Conservation (phyloP, 2,113 vertebrate genomes). For the Otis tarda region DNA sequence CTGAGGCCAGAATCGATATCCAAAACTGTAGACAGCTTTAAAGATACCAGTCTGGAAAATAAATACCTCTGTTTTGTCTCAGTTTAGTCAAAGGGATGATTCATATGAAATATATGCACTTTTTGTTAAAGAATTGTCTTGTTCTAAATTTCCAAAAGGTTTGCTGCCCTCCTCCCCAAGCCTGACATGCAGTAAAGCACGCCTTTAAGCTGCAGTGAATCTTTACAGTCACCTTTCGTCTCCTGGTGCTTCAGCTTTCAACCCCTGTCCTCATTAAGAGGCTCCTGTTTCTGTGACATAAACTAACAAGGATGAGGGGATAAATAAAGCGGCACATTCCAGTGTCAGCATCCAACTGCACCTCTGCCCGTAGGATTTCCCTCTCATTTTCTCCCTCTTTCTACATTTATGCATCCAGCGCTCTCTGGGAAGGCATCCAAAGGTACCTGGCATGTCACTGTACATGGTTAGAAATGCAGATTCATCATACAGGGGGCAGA, state of each 20-base stretch:
- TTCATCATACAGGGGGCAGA: background rate
- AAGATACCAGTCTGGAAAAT: conserved; percentile 1
- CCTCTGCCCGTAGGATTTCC: background rate
- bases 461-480: background rate
- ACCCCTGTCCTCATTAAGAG: background rate
- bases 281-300: background rate
- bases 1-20: background rate
- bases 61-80: background rate
- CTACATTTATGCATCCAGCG: background rate
- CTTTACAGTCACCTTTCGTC: background rate
- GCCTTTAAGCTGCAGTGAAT: background rate
- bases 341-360: background rate
- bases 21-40: background rate
- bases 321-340: fast-evolving
- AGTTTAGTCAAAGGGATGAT: background rate
- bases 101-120: background rate
- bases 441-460: background rate
- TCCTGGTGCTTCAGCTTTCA: background rate
- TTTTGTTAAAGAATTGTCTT: background rate
- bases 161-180: background rate
- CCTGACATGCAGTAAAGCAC: background rate
- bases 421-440: background rate
- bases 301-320: background rate
- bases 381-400: background rate
- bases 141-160: background rate